Conservation (phyloP, 2,888 invertebrate genomes). For the Cactoblastis cactorum region DNA sequence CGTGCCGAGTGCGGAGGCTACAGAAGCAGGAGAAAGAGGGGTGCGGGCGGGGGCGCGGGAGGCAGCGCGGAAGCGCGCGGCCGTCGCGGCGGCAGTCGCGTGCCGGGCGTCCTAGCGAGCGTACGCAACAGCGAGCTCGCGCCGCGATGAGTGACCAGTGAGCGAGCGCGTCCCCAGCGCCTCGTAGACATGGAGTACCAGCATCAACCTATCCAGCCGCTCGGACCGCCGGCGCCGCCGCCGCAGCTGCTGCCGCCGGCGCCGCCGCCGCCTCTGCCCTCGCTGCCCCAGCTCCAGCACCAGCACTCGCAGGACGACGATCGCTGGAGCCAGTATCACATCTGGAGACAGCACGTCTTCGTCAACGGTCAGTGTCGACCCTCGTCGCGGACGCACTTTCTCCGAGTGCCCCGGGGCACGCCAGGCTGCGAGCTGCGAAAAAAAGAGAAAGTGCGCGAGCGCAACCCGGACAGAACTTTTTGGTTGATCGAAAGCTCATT, state of each 20-base stretch:
- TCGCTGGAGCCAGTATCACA: conserved; percentile 87
- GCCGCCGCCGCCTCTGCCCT: conserved; percentile 81
- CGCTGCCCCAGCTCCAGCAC: conserved; percentile 82
- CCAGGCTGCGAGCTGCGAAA: conserved; percentile 37
- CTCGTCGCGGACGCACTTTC: conserved; percentile 47
- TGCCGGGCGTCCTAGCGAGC: conserved; percentile 38
- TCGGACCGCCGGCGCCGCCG: conserved; percentile 82
- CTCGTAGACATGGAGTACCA: conserved; percentile 71
- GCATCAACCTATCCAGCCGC: conserved; percentile 75
- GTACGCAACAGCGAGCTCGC: conserved; percentile 39
- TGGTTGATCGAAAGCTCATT: conserved; percentile 57
- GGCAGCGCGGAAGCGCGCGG: conserved; percentile 45
- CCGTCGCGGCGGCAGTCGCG: conserved; percentile 35
- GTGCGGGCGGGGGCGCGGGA: conserved; percentile 51
- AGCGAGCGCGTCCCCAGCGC: conserved; percentile 50
- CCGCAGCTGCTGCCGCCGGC: conserved; percentile 80
- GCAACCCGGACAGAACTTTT: conserved; percentile 50
- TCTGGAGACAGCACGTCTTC: conserved; percentile 89
- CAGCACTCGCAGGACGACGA: conserved; percentile 81
- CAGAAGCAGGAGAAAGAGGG: conserved; percentile 33
- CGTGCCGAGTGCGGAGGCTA: conserved; percentile 27
- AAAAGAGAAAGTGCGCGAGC: conserved; percentile 67
- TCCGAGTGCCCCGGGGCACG: conserved; percentile 37
- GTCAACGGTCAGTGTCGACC: conserved; percentile 83
- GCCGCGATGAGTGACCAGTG: conserved; percentile 68